Evolutionary conservation across 64 coral and sea anemone species (phyloP).

Genomic region (Actinia equina): DNA sequence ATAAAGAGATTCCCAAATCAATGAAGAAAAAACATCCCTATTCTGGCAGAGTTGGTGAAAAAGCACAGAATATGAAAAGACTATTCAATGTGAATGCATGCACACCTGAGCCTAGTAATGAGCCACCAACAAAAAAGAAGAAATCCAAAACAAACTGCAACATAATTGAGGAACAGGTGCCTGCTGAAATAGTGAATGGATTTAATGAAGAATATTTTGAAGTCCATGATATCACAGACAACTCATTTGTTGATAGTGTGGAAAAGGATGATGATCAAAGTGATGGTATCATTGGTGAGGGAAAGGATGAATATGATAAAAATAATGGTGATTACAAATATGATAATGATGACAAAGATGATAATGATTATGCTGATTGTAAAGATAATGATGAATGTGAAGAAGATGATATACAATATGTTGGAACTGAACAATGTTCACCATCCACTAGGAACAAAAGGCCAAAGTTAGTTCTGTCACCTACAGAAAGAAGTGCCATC

Average conservation of each 20-base stretch:
- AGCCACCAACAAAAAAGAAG: background rate
- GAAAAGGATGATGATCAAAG: background rate
- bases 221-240: background rate
- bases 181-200: background rate
- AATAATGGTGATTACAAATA: too few relatives aligned
- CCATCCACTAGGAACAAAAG: too few relatives aligned
- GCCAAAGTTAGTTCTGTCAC: too few relatives aligned
- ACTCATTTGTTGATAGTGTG: background rate
- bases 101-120: background rate
- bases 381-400: too few relatives aligned
- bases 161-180: background rate
- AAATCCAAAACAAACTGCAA: background rate
- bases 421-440: too few relatives aligned
- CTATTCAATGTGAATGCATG: background rate
- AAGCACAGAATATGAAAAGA: background rate
- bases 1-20: background rate
- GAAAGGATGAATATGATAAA: background rate
- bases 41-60: background rate
- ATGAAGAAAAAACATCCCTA: background rate
- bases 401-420: too few relatives aligned
- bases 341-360: too few relatives aligned
- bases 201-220: background rate
- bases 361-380: too few relatives aligned
- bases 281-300: background rate
- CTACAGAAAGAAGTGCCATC: too few relatives aligned